Evolutionary conservation across 2,797 vertebrate species (phyloP), one percentile per base, ranked within the genome.

Genomic region (Acanthiza pusilla): DNA sequence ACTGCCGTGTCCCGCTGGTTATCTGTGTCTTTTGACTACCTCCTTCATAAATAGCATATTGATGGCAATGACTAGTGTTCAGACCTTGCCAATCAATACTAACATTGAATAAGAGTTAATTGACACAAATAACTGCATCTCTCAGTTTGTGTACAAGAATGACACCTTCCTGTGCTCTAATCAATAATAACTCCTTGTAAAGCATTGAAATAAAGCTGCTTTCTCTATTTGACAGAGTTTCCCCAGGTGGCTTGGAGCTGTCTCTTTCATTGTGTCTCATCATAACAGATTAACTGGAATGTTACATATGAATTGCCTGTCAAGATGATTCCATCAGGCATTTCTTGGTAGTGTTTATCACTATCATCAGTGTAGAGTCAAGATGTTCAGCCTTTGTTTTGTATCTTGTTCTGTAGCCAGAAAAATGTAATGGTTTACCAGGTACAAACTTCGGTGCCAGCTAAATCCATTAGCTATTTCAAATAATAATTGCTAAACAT

Each of bases 301-400:
- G 98, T 98, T 98, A 98, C 97, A 98, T 98, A 95, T 98, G 98
- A 98, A 97, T 97, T 97, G 98, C 96, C 98, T 98, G 98, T 99
- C 98, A 98, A 85, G 98, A 97, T 97, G 95, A 98, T 99, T 99
- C 96, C 96, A 97, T 98, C 98, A 98, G 94, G 89, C 94, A 57
- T 96, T 97, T 96, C 97, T 91, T 96, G 90, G 97, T 97, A 96
- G 88, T 92, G 85, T 98, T 98, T 98, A 98, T 98, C 97, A 96
- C 97, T 98, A 97, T 98, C 97, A 97, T 98, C 97, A 80, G 71
- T 89, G 70, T 75, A 92, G 82, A 89, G 85, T 95, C 85, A 96
- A 94, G 89, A 88, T 68, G 13, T 81, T 96, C 83, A 92, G 85
- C 81, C 91, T 93, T 97, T 96, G 83, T 94, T 92, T 94, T 83